Conservation (phyloP, 2,888 invertebrate species). For the Tricholauxania praeusta region DNA sequence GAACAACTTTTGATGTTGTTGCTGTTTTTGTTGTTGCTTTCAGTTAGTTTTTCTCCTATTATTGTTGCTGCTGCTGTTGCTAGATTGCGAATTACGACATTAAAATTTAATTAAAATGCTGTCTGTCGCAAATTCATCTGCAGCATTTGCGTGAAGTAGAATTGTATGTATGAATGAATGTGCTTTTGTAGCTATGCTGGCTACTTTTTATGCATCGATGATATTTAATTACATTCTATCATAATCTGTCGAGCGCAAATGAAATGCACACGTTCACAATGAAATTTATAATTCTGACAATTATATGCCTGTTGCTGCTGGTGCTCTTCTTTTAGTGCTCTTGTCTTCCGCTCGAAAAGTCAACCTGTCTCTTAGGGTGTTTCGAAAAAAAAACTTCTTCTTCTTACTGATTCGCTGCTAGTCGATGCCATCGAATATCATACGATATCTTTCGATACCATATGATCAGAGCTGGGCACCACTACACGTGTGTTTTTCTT, state of each 20-base stretch:
- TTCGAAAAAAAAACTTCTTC: background rate
- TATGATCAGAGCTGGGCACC: too few species aligned
- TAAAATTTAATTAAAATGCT: constrained; percentile 43
- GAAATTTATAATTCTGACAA: constrained; percentile 41
- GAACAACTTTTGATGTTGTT: constrained; percentile 11
- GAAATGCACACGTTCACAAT: constrained; percentile 47
- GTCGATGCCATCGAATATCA: too few species aligned
- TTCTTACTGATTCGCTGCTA: too few species aligned
- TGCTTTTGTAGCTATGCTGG: constrained; percentile 29
- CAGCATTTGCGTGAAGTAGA: background rate
- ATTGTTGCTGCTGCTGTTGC: background rate
- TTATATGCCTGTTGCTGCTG: constrained; percentile 36
- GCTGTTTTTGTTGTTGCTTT: constrained; percentile 7
- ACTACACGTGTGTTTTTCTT: too few species aligned
- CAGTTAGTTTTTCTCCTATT: background rate
- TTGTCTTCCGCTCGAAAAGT: background rate
- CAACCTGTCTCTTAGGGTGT: background rate
- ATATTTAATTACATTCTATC: constrained; percentile 60
- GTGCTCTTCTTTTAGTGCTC: constrained; percentile 1
- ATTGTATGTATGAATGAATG: background rate
- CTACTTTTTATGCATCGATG: constrained; percentile 59
- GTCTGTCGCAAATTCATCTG: background rate
- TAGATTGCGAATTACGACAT: constrained; percentile 19
- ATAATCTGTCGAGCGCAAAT: constrained; percentile 51
- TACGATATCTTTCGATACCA: too few species aligned